A percentile compares a stretch with the other conserved stretches of the same genome.
Evolutionary conservation across 2,888 invertebrate species (phyloP).

Genomic region (Gastracanthus pulcherrimus): DNA sequence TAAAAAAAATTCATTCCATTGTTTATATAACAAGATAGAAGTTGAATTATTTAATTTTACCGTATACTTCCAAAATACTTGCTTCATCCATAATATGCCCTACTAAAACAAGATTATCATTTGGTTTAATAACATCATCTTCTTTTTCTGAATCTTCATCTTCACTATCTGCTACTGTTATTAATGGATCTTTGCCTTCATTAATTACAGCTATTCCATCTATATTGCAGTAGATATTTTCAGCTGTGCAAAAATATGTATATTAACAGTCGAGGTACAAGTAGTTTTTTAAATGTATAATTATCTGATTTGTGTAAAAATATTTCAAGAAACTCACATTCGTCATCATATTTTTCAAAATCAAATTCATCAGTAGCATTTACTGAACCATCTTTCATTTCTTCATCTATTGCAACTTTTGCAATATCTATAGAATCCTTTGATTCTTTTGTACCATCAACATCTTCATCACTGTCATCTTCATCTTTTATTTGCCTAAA

Average conservation of each 20-base stretch:
- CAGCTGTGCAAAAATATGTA: no score
- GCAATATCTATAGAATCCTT: slow-evolving; percentile 35
- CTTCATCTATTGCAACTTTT: slow-evolving; percentile 58
- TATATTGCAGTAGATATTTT: slow-evolving; percentile 69
- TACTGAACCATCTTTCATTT: slow-evolving; percentile 51
- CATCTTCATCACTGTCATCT: slow-evolving; percentile 66
- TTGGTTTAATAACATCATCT: slow-evolving; percentile 91
- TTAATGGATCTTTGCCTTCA: slow-evolving; percentile 69
- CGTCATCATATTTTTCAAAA: slow-evolving; percentile 87
- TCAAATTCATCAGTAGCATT: slow-evolving; percentile 83
- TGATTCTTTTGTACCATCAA: slow-evolving; percentile 57
- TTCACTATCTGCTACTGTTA: slow-evolving; percentile 67
- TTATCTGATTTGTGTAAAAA: not conserved
- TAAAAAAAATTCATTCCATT: slow-evolving; percentile 28
- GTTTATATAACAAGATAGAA: slow-evolving; percentile 15
- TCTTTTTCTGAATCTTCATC: slow-evolving; percentile 88
- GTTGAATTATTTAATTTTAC: slow-evolving; percentile 75
- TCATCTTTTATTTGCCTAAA: slow-evolving; percentile 75
- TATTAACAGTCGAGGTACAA: no score
- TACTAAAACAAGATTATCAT: slow-evolving; percentile 92
- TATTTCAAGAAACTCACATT: slow-evolving; percentile 77
- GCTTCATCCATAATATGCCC: slow-evolving; percentile 93
- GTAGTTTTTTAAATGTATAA: no score
- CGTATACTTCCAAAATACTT: slow-evolving; percentile 92
- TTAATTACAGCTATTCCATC: slow-evolving; percentile 69